Conservation (phyloP, 2,888 invertebrate genomes). For the Eristalinus aeneus region DNA sequence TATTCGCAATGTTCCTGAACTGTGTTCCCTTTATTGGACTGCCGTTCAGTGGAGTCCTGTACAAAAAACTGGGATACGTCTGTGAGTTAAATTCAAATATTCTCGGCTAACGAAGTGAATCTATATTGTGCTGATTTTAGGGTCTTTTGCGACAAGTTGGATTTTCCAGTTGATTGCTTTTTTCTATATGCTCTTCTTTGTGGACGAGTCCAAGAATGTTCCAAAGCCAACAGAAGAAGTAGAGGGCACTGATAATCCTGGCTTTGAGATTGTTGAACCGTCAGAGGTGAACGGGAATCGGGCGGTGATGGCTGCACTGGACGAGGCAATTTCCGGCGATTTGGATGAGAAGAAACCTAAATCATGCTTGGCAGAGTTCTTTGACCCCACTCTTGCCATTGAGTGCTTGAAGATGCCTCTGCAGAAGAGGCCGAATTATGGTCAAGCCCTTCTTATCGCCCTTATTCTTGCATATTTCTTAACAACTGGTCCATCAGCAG, state of each 20-base stretch:
- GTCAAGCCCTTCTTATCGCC: conserved; percentile 75
- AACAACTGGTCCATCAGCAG: conserved; percentile 77
- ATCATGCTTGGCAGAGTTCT: conserved; percentile 76
- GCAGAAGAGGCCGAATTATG: conserved; percentile 76
- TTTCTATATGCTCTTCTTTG: conserved; percentile 77
- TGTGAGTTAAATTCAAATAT: conserved; percentile 73
- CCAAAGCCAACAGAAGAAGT: conserved; percentile 30
- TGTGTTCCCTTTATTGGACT: conserved; percentile 78
- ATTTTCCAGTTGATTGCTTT: conserved; percentile 78
- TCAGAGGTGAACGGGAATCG: conserved; percentile 72
- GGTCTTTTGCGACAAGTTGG: conserved; percentile 77
- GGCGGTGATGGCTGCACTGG: conserved; percentile 76
- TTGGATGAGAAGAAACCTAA: conserved; percentile 64
- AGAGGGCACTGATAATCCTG: conserved; percentile 75
- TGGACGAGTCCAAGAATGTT: conserved; percentile 76
- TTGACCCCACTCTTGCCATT: conserved; percentile 78
- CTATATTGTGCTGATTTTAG: conserved; percentile 68
- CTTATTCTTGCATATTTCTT: conserved; percentile 77
- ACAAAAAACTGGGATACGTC: conserved; percentile 77
- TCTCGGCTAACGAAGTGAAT: background rate
- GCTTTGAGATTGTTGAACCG: conserved; percentile 74
- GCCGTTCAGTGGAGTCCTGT: conserved; percentile 77
- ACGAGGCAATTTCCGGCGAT: conserved; percentile 69
- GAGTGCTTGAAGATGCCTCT: conserved; percentile 78
- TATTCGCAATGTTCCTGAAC: conserved; percentile 79